Evolutionary conservation across 1,140 invertebrate genomes (phyloP).

Genomic region (Gonatopus flavifemur): DNA sequence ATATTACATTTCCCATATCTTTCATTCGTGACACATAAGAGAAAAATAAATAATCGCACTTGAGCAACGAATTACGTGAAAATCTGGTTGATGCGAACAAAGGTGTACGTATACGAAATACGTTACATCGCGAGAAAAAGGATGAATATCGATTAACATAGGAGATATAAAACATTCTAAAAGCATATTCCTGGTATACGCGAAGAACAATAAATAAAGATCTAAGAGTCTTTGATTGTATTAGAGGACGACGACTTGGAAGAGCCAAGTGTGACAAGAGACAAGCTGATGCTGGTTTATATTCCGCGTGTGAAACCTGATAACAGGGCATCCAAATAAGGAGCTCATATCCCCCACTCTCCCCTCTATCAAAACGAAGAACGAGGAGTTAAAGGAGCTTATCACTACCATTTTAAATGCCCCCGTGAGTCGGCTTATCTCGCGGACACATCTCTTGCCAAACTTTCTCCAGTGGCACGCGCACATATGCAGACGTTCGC

Average conservation of each 20-base stretch:
- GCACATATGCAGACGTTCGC: conserved; percentile 10
- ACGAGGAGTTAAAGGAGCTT: conserved; percentile 31
- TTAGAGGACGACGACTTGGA: not conserved
- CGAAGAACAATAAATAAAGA: conserved; percentile 12
- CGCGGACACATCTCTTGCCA: conserved; percentile 57
- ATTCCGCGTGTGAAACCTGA: conserved; percentile 56
- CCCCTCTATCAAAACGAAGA: conserved; percentile 11
- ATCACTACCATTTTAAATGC: conserved; percentile 56
- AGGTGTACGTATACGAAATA: no score
- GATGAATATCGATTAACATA: no score
- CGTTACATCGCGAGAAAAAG: no score
- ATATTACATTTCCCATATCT: no score
- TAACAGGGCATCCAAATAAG: conserved; percentile 58
- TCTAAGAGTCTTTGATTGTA: not conserved
- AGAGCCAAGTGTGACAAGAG: conserved; percentile 15
- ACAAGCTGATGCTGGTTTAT: no score
- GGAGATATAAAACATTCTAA: no score
- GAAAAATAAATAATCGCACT: no score
- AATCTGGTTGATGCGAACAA: no score
- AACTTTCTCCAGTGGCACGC: conserved; percentile 55
- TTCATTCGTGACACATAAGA: no score
- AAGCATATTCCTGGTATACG: no score
- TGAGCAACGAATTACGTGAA: no score
- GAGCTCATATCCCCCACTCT: conserved; percentile 37
- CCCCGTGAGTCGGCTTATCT: conserved; percentile 52